Evolutionary conservation across 2,888 invertebrate genomes (phyloP).

Genomic region (Sipha maydis): DNA sequence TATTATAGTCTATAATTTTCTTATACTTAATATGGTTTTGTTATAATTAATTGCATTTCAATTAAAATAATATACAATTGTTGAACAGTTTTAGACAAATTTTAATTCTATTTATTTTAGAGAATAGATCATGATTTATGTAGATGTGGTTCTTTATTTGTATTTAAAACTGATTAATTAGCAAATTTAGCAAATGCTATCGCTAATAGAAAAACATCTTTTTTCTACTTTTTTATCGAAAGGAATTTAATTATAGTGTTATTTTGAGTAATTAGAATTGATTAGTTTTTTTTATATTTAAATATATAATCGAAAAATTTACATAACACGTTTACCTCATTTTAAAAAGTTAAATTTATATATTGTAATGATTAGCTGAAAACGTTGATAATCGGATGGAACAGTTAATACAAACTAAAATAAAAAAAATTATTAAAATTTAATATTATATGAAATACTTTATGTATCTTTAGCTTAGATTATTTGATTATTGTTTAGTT

Average conservation of each 20-base stretch:
- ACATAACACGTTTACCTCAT: conserved; percentile 45
- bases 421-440: not conserved
- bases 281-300: conserved; percentile 35
- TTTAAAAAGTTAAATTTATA: conserved; percentile 29
- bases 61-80: conserved; percentile 39
- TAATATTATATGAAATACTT: conserved; percentile 24
- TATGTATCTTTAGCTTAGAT: conserved; percentile 36
- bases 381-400: conserved; percentile 20
- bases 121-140: conserved; percentile 24
- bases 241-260: conserved; percentile 40
- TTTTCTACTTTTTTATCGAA: conserved; percentile 61
- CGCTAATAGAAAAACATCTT: conserved; percentile 41
- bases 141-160: conserved; percentile 38
- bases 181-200: conserved; percentile 27
- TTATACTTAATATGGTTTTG: conserved; percentile 25
- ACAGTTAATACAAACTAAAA: conserved; percentile 30
- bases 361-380: conserved; percentile 2
- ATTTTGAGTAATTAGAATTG: conserved; percentile 49
- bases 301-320: conserved; percentile 13
- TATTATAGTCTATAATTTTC: conserved; percentile 44
- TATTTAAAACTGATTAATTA: conserved; percentile 41
- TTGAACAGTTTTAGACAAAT: conserved; percentile 49
- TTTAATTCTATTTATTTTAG: conserved; percentile 46
- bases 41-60: conserved; percentile 33
- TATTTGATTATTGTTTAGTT: conserved; percentile 46